Evolutionary conservation across 2,797 vertebrate genomes (phyloP), one percentile per base, ranked within the genome.

Genomic region (Esox lucius): DNA sequence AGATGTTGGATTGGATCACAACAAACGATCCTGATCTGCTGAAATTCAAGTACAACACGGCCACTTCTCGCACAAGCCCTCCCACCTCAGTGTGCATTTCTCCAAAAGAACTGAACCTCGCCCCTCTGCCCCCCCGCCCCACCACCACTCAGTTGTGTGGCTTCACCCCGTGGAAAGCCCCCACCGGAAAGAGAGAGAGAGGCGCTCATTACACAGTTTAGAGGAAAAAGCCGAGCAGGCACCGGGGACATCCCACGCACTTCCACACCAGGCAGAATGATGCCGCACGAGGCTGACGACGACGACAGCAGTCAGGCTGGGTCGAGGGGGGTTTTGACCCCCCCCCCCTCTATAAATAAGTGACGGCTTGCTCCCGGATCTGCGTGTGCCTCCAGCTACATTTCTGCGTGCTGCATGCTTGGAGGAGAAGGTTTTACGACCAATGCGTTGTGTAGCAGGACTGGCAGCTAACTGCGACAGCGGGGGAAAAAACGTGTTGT

Each of bases 1-100:
- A 67, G 31, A 35, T 35, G 31, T 35, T n/a, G 19, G 4, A 39
- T 68, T 11, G 35, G 19, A 42, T 33, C 17, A 17, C 33, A 68
- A 86, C 88, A 89, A 90, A 88, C 85, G 85, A 87, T 87, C 87
- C 84, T 84, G n/a, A 86, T 84, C 83, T 84, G 88, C 89, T 88
- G 87, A 87, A 88, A 89, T 88, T 90, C 86, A 84, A 80, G 87
- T 85, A 90, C 89, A 89, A 87, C 87, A 83, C 84, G 81, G 86
- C 56, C 59, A 56, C 22, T 78, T 88, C 85, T 85, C 83, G 86
- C 71, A 74, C 77, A 76, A 76, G 48, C 56, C 15, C 33, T 74
- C 67, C 74, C 70, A 11, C 35, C 35, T 39, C 35, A 68, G 42
- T 61, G 74, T 69, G 56, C 51, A 74, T n/a, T 64, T 83, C 80